Evolutionary conservation across 1,140 invertebrate genomes (phyloP).

Genomic region (Panulirus ornatus): DNA sequence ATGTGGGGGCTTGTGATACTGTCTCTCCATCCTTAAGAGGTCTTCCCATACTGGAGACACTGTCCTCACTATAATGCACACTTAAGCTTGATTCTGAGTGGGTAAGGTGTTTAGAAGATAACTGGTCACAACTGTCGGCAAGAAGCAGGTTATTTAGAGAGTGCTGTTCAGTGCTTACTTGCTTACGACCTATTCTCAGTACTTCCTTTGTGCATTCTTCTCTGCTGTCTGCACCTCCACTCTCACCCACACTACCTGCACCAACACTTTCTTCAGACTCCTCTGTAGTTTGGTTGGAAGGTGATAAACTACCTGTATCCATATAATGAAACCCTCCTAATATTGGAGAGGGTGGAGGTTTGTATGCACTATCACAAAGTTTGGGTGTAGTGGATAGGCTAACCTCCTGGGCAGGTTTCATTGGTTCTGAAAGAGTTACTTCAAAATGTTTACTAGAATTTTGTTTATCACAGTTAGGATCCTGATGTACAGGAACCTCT

Average conservation of each 20-base stretch:
- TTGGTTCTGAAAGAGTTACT: not conserved
- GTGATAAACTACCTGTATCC: not conserved
- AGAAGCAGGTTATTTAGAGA: constrained; percentile 64
- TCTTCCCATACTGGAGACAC: constrained; percentile 53
- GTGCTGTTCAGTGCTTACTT: constrained; percentile 63
- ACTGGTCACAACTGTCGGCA: constrained; percentile 62
- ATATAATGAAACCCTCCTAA: constrained; percentile 39
- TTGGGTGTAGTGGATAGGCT: constrained; percentile 13
- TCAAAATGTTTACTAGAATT: not conserved
- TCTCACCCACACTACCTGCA: constrained; percentile 40
- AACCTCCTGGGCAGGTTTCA: constrained; percentile 10
- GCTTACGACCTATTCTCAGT: constrained; percentile 24
- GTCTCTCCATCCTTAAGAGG: constrained; percentile 63
- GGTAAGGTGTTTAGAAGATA: constrained; percentile 49
- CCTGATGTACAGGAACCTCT: constrained; percentile 74
- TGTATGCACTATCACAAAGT: constrained; percentile 11
- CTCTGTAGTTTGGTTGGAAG: constrained; percentile 28
- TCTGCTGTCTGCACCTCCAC: constrained; percentile 42
- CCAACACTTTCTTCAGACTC: constrained; percentile 51
- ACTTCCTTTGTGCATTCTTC: constrained; percentile 47
- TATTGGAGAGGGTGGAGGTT: constrained; percentile 26
- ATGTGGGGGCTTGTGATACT: constrained; percentile 63
- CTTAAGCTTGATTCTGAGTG: constrained; percentile 62
- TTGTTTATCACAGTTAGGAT: not conserved
- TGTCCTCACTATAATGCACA: constrained; percentile 65